Percentiles rank a stretch among this genome's conserved stretches.
Conservation (phyloP, 2,113 vertebrate species). For the Amphiprion percula region DNA sequence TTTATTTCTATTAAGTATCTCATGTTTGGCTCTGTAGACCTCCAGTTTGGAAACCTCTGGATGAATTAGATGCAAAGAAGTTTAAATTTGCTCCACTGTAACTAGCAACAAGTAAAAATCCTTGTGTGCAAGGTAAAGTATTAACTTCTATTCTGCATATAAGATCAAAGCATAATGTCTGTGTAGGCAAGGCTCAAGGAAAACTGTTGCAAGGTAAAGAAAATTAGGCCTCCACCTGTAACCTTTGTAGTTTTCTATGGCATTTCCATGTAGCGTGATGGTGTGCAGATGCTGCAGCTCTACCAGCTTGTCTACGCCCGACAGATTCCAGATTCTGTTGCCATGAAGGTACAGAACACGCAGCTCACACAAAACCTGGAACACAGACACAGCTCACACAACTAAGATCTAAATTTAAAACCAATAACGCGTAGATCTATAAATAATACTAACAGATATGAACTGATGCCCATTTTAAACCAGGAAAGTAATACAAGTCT, state of each 20-base stretch:
- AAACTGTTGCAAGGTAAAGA: neutral
- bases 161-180: neutral
- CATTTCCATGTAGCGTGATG: constrained; percentile 88
- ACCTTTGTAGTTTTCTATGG: constrained; percentile 77
- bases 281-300: constrained; percentile 81
- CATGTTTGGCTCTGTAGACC: too few species aligned
- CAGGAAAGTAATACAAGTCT: too few species aligned
- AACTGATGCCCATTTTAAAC: neutral
- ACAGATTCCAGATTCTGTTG: constrained; percentile 82
- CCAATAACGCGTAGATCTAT: neutral
- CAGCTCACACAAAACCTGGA: constrained; percentile 84
- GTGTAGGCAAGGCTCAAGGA: too few species aligned
- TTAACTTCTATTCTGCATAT: neutral
- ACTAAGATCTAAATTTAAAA: neutral
- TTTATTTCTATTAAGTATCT: too few species aligned
- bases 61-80: too few species aligned
- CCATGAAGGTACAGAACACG: constrained; percentile 85
- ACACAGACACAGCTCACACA: neutral
- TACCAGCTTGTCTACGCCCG: constrained; percentile 84
- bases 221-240: constrained; percentile 83
- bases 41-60: too few species aligned
- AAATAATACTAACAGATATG: neutral
- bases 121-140: too few species aligned
- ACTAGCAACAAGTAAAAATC: too few species aligned
- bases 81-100: too few species aligned